Evolutionary conservation across 2,888 invertebrate genomes (phyloP).

Genomic region (Rhingia rostrata): DNA sequence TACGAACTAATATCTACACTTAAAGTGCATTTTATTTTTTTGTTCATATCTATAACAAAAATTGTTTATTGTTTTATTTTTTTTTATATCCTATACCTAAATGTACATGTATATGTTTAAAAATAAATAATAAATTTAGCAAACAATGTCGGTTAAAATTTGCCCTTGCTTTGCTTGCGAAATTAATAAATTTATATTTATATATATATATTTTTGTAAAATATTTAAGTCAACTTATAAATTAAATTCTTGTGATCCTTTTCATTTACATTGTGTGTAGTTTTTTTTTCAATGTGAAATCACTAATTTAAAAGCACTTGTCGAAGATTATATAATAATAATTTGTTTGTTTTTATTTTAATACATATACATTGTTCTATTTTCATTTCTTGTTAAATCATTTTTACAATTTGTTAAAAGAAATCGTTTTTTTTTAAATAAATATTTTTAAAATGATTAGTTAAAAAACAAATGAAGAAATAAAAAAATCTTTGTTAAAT

Average conservation of each 20-base stretch:
- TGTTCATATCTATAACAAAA: slow-evolving; percentile 62
- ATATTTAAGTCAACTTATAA: slow-evolving; percentile 35
- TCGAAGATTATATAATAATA: slow-evolving; percentile 66
- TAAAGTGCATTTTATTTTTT: slow-evolving; percentile 51
- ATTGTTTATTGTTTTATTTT: slow-evolving; percentile 45
- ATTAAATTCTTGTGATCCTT: slow-evolving; percentile 13
- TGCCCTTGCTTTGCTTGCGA: slow-evolving; percentile 38
- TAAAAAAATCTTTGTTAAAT: slow-evolving; percentile 21
- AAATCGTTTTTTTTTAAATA: slow-evolving; percentile 17
- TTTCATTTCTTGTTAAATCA: slow-evolving; percentile 21
- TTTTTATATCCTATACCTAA: slow-evolving; percentile 43
- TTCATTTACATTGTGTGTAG: slow-evolving; percentile 15
- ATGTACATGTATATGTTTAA: slow-evolving; percentile 50
- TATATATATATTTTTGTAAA: slow-evolving; percentile 28
- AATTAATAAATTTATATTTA: slow-evolving; percentile 29
- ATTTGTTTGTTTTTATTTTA: slow-evolving; percentile 35
- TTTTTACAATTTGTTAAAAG: slow-evolving; percentile 5
- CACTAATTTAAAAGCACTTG: slow-evolving; percentile 74
- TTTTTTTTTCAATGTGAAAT: slow-evolving; percentile 52
- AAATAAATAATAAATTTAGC: slow-evolving; percentile 52
- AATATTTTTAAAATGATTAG: slow-evolving; percentile 10
- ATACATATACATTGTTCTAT: slow-evolving; percentile 13
- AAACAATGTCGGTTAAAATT: slow-evolving; percentile 34
- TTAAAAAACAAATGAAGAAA: slow-evolving; percentile 19
- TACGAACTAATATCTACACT: slow-evolving; percentile 47